Conservation (phyloP, 2,113 vertebrate species). For the Labrus mixtus region DNA sequence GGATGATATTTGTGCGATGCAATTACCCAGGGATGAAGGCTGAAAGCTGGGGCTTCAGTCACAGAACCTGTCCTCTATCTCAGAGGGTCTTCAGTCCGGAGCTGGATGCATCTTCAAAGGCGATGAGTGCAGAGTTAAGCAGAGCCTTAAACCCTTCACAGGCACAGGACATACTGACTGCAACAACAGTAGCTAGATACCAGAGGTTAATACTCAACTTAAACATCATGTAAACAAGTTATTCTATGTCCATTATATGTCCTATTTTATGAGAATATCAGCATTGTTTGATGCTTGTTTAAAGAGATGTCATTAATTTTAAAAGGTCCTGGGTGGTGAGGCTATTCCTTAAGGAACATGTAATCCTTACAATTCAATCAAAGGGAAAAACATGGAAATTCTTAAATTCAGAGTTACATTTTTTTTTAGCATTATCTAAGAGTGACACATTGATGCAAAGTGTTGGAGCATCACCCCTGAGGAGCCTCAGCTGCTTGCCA, state of each 20-base stretch:
- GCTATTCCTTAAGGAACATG: background rate
- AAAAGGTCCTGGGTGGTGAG: background rate
- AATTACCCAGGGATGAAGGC: constrained; percentile 53
- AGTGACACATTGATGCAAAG: constrained; percentile 23
- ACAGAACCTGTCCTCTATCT: constrained; percentile 42
- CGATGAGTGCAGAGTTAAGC: constrained; percentile 46
- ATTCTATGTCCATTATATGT: background rate
- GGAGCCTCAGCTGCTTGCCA: constrained; percentile 70
- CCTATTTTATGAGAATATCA: background rate
- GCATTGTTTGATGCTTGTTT: background rate
- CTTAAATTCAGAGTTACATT: constrained; percentile 27
- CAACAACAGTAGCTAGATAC: constrained; percentile 16
- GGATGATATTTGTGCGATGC: constrained; percentile 34
- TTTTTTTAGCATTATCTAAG: constrained; percentile 54
- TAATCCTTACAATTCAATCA: background rate
- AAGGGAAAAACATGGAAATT: constrained; percentile 23
- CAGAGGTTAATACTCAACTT: constrained; percentile 18
- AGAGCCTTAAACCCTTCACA: constrained; percentile 34
- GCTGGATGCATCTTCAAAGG: constrained; percentile 60
- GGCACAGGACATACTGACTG: constrained; percentile 9
- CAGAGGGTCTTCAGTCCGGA: constrained; percentile 30
- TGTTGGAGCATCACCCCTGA: constrained; percentile 21
- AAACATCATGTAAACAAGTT: background rate
- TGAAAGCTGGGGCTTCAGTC: constrained; percentile 50
- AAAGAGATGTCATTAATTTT: background rate